Evolutionary conservation across 2,888 invertebrate species (phyloP).

Genomic region (Drosophila lutescens): DNA sequence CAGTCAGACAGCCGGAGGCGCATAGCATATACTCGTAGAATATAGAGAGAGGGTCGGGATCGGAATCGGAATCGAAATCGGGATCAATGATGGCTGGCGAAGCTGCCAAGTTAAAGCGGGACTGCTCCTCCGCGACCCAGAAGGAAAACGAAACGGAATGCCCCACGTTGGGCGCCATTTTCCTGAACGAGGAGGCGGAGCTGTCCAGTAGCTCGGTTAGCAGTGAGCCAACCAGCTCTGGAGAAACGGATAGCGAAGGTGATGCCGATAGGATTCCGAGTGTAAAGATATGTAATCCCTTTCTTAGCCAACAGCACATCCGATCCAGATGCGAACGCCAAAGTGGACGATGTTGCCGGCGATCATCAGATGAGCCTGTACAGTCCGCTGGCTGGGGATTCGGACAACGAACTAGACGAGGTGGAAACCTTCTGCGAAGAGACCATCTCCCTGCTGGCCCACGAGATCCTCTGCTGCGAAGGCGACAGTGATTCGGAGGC

Average conservation of each 20-base stretch:
- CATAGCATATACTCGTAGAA: conserved; percentile 1
- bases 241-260: conserved; percentile 24
- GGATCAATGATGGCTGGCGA: conserved; percentile 9
- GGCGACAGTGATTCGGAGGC: conserved; percentile 50
- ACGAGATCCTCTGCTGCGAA: conserved; percentile 66
- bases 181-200: neutral
- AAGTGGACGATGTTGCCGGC: neutral
- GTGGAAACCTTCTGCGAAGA: conserved; percentile 43
- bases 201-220: neutral
- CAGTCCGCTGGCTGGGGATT: conserved; percentile 43
- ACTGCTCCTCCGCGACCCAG: neutral
- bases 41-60: neutral
- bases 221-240: conserved; percentile 9
- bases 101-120: conserved; percentile 5
- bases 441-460: conserved; percentile 53
- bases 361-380: conserved; percentile 25
- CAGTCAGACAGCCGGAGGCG: neutral
- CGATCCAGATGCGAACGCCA: conserved; percentile 2
- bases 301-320: conserved; percentile 1
- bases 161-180: neutral
- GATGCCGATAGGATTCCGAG: neutral
- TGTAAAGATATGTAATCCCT: neutral
- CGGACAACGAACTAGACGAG: conserved; percentile 30
- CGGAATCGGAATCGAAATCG: conserved; percentile 1
- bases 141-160: neutral